Percentiles rank a stretch among this genome's conserved stretches.
Evolutionary conservation across 2,113 vertebrate genomes (phyloP).

Genomic region (Equus quagga): DNA sequence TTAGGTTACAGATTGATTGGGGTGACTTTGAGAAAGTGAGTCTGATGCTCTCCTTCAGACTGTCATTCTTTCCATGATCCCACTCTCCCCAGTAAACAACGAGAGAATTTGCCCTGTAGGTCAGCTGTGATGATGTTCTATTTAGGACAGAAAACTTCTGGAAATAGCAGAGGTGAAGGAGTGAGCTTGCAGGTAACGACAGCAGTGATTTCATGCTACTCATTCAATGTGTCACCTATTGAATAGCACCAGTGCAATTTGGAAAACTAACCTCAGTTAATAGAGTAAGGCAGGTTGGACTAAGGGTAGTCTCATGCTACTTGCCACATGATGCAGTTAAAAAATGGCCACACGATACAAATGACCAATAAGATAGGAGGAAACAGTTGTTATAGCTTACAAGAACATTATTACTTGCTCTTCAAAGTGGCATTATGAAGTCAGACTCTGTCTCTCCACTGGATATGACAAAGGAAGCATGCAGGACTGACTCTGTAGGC

Average conservation of each 20-base stretch:
- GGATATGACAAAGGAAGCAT: not conserved
- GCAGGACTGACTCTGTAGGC: not conserved
- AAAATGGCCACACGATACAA: not conserved
- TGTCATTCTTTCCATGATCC: not conserved
- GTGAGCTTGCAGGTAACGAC: not conserved
- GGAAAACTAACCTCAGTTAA: not conserved
- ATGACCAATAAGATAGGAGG: not conserved
- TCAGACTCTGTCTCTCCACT: not conserved
- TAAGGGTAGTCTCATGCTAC: not conserved
- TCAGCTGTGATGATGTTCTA: not conserved
- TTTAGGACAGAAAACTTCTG: not conserved
- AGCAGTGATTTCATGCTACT: not conserved
- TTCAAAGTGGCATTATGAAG: not conserved
- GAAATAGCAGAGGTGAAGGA: not conserved
- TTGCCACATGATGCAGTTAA: not conserved
- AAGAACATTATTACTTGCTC: not conserved
- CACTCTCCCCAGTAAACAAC: not conserved
- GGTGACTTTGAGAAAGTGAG: not conserved
- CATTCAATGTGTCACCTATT: not conserved
- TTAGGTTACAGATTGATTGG: not conserved
- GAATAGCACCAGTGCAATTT: not conserved
- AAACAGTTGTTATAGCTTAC: not conserved
- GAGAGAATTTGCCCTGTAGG: not conserved
- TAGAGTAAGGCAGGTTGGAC: not conserved
- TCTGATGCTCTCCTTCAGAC: not conserved